These are phyloP conservation scores for Pherbina coryleti DNA, from an alignment of 2,888 invertebrate species.

Conservation along the genomic window DNA sequence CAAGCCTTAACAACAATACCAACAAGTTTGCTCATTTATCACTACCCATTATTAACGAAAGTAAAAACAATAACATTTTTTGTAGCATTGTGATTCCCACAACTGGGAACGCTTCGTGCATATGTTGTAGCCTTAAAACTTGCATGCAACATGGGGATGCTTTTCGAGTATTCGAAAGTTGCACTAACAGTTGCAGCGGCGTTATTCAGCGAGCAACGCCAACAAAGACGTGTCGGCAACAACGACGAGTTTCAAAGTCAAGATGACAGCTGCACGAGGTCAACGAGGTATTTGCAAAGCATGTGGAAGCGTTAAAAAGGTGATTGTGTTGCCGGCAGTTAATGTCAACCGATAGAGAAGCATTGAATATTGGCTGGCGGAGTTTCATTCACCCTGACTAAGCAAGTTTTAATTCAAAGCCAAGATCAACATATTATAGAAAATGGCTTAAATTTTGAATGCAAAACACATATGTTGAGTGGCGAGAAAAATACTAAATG, in stretches of 20 bases:
- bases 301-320: constrained; percentile 7
- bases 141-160: too few species aligned
- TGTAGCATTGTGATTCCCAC: not conserved
- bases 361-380: not conserved
- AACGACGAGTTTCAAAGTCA: constrained; percentile 23
- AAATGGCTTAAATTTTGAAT: not conserved
- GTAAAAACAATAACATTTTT: not conserved
- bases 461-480: not conserved
- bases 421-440: not conserved
- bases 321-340: constrained; percentile 4
- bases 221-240: not conserved
- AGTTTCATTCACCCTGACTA: not conserved
- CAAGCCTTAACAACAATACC: not conserved
- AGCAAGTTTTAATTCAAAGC: not conserved
- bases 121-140: too few species aligned
- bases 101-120: too few species aligned
- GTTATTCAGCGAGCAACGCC: not conserved
- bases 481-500: not conserved
- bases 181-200: not conserved
- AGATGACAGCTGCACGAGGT: constrained; percentile 28
- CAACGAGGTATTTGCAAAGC: constrained; percentile 1
- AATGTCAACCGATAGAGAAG: not conserved
- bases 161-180: not conserved
- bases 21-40: not conserved
- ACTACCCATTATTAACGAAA: not conserved